These are phyloP conservation scores for Cerastis leucographa DNA, from an alignment of 2,888 invertebrate genomes.

Conservation along the genomic window DNA sequence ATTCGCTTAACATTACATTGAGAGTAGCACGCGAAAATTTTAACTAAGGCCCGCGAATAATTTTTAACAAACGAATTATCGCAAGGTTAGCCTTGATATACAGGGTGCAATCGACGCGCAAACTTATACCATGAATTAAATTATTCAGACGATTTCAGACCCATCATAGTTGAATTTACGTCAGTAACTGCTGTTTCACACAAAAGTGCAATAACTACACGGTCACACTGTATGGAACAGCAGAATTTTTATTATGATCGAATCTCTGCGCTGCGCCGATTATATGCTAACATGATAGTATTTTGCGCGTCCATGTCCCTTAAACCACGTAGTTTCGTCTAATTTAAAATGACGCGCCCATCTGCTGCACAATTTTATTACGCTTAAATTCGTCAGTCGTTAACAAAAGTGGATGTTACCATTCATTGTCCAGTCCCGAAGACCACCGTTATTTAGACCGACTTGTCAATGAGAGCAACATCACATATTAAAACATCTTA, in stretches of 20 bases:
- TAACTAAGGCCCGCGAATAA: constrained; percentile 20
- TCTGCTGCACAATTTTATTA: not conserved
- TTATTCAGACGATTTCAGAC: not conserved
- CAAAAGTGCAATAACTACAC: not conserved
- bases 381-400: not conserved
- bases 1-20: constrained; percentile 82
- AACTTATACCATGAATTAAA: not conserved
- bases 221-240: not conserved
- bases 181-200: not conserved
- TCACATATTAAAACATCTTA: too few species aligned
- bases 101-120: not conserved
- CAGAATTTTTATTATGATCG: not conserved
- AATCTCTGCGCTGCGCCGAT: not conserved
- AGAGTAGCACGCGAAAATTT: constrained; percentile 50
- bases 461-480: not conserved
- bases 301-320: not conserved
- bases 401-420: not conserved
- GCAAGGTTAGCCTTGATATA: constrained; percentile 9
- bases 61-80: constrained; percentile 35
- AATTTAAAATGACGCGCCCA: constrained; percentile 19
- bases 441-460: not conserved
- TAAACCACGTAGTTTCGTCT: not conserved
- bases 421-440: not conserved
- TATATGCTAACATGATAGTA: not conserved
- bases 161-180: not conserved